Conservation (phyloP, 2,797 vertebrate genomes). For the Peromyscus attwateri region DNA sequence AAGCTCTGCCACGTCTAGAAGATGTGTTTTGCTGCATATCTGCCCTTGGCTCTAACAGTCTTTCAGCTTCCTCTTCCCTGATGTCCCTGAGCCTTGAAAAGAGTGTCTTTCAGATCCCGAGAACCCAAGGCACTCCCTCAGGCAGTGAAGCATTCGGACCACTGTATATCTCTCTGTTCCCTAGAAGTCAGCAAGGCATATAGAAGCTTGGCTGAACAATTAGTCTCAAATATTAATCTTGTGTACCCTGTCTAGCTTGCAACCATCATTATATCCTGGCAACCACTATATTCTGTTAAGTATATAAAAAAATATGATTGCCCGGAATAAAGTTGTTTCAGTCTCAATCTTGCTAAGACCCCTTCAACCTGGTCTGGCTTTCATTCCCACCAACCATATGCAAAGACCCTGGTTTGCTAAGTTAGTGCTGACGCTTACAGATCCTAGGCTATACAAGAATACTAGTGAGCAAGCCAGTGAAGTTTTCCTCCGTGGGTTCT, state of each 20-base stretch:
- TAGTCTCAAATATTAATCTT: background rate
- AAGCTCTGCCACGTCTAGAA: background rate
- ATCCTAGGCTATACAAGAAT: background rate
- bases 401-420: background rate
- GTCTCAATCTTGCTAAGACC: background rate
- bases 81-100: background rate
- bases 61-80: background rate
- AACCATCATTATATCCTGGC: background rate
- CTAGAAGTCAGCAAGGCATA: background rate
- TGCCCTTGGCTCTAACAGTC: background rate
- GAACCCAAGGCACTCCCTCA: background rate
- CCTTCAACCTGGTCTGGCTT: background rate
- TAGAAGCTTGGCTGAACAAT: background rate
- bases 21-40: background rate
- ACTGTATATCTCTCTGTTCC: background rate
- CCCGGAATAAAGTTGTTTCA: background rate
- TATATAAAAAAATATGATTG: background rate
- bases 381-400: background rate
- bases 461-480: background rate
- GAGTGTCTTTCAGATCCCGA: background rate
- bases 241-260: background rate
- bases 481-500: background rate
- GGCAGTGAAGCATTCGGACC: background rate
- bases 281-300: background rate
- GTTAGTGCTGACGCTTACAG: background rate